Evolutionary conservation across 2,888 invertebrate genomes (phyloP), one percentile per base, ranked within the genome.

Genomic region (Venusia cambrica): DNA sequence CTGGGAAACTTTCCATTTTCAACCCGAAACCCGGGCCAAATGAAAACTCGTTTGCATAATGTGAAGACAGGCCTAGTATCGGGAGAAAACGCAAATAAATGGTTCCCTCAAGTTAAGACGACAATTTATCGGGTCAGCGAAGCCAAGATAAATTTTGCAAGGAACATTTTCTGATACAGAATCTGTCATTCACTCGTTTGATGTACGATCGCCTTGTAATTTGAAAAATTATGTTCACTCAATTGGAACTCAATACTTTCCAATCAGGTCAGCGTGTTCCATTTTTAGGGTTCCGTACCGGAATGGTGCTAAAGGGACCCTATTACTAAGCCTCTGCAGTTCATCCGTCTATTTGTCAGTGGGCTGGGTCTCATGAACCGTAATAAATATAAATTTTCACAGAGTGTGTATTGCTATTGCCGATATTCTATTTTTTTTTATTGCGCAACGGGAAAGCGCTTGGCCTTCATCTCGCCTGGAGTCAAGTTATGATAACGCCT

Each of bases 81-180:
- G 60, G 56, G 66, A 65, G 73, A 74, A 73, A 77, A 74, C 69
- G 70, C 69, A 77, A 79, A 80, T 76, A 78, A 78, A 79, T 75
- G 75, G 70, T 69, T 70, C 57, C 62, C 64, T 67, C 67, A 64
- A 76, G 73, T 75, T 73, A 73, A 76, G 73, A 71, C 66, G 73
- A 73, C 78, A 77, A 78, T 80, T 78, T 77, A 55, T 57, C 76
- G 77, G 75, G 75, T 74, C 78, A 73, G 62, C 68, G 73, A 56
- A 67, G 66, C 59, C 57, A 55, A 69, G 71, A 74, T 73, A 73
- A 72, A 77, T 76, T 74, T 72, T 57, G 67, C 54, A 60, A 53
- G 56, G 65, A 64, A 63, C 70, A 68, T 64, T 67, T 56, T 54
- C 48, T 59, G 71, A 72, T 70, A 67, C 65, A 62, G 62, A 73